These are phyloP conservation scores for Dioctria rufipes DNA, from an alignment of 2,888 invertebrate species.

Conservation along the genomic window DNA sequence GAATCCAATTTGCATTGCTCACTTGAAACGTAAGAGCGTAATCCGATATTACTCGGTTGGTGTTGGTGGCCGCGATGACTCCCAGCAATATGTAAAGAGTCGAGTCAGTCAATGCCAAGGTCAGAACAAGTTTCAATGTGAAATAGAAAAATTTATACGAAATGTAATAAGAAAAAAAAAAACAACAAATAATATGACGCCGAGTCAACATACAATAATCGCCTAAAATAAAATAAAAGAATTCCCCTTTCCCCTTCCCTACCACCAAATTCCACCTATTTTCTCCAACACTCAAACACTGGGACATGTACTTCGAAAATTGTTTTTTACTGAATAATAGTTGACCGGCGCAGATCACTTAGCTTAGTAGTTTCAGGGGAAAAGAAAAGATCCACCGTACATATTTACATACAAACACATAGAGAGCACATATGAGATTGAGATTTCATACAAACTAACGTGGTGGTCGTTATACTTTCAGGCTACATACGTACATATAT, in stretches of 20 bases:
- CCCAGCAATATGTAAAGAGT: neutral
- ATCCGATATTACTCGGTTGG: conserved; percentile 6
- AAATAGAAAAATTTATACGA: conserved; percentile 31
- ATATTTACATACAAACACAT: too few species aligned
- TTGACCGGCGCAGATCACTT: conserved; percentile 24
- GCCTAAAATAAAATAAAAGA: neutral
- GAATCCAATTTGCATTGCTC: conserved; percentile 20
- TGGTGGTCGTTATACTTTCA: conserved; percentile 23
- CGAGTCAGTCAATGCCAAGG: conserved; percentile 28
- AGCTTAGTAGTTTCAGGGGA: neutral
- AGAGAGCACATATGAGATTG: neutral
- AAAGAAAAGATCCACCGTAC: neutral
- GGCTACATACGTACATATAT: neutral
- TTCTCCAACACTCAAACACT: too few species aligned
- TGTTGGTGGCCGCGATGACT: conserved; percentile 23
- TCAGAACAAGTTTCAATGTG: conserved; percentile 14
- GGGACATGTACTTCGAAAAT: neutral
- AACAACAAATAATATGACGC: neutral
- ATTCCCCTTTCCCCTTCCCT: too few species aligned
- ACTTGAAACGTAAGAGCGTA: neutral
- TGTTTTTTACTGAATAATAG: conserved; percentile 8
- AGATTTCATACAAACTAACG: conserved; percentile 31
- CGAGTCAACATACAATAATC: neutral
- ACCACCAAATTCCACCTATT: too few species aligned
- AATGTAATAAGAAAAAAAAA: neutral